Percentiles rank a stretch among this genome's conserved stretches.
Evolutionary conservation across 2,888 invertebrate species (phyloP).

Genomic region (Eueremaeus valkanovi): DNA sequence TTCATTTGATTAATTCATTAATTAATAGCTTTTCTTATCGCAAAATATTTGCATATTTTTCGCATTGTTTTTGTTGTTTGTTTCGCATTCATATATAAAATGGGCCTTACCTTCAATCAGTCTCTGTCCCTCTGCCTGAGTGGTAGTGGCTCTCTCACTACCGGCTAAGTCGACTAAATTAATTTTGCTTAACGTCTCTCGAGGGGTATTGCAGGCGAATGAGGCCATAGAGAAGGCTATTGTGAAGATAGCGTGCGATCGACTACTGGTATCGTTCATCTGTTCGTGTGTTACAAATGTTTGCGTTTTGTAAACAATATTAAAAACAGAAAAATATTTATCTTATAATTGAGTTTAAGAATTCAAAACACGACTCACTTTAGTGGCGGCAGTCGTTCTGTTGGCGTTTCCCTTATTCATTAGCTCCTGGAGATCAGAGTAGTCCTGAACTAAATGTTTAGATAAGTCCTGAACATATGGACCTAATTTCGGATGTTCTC

Average conservation of each 20-base stretch:
- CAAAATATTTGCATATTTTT: too few species aligned
- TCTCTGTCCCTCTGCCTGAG: constrained; percentile 51
- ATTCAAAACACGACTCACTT: neutral
- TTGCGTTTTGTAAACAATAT: neutral
- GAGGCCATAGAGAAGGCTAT: constrained; percentile 67
- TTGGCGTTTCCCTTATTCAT: constrained; percentile 61
- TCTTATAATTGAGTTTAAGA: neutral
- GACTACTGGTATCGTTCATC: constrained; percentile 86
- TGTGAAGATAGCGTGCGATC: constrained; percentile 87
- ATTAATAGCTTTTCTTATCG: too few species aligned
- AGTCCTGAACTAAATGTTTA: constrained; percentile 77
- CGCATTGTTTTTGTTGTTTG: too few species aligned
- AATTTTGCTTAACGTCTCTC: constrained; percentile 71
- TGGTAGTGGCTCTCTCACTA: constrained; percentile 80
- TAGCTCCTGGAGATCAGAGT: constrained; percentile 75
- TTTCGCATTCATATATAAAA: too few species aligned
- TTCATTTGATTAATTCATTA: too few species aligned
- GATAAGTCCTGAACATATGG: constrained; percentile 83
- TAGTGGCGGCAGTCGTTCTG: constrained; percentile 77
- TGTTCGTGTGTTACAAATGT: too few species aligned
- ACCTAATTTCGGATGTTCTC: constrained; percentile 74
- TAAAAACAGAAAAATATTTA: neutral
- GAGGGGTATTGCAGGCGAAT: constrained; percentile 69
- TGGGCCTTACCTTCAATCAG: constrained; percentile 36
- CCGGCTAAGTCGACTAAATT: constrained; percentile 85